A percentile compares a stretch with the other conserved stretches of the same genome.
phyloP scores from a whole-genome alignment of 2,113 vertebrate species.

The Mohoua ochrocephala region DNA sequence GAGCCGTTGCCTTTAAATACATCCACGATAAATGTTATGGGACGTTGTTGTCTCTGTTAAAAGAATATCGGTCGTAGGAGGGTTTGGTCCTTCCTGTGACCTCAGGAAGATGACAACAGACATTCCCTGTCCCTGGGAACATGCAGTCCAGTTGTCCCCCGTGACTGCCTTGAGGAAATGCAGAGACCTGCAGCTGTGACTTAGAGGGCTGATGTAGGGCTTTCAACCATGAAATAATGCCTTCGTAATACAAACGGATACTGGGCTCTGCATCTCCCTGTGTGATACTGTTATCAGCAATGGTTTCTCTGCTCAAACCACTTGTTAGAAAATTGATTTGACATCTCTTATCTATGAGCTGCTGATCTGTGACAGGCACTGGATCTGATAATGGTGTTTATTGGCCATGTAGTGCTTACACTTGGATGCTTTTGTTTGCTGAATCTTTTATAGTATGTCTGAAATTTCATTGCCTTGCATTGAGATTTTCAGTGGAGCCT shows the following conservation, averaged over 20 bases:
- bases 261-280: background rate
- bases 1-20: background rate
- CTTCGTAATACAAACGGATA: background rate
- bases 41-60: background rate
- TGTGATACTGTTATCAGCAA: background rate
- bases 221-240: background rate
- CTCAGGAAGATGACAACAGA: background rate
- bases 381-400: background rate
- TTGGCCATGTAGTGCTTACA: background rate
- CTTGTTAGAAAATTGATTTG: conserved; percentile 13
- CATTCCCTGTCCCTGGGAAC: background rate
- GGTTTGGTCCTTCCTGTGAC: background rate
- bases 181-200: background rate
- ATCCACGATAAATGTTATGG: background rate
- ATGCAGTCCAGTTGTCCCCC: background rate
- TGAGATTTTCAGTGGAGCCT: background rate
- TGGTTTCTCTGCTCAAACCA: background rate
- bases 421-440: background rate
- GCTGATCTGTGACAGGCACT: background rate
- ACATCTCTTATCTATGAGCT: background rate
- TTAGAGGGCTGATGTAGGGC: background rate
- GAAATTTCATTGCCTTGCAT: background rate
- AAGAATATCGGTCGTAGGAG: background rate
- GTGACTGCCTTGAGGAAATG: background rate
- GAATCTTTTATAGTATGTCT: background rate